phyloP scores from a whole-genome alignment of 2,888 invertebrate genomes.

The Notodonta ziczac region DNA sequence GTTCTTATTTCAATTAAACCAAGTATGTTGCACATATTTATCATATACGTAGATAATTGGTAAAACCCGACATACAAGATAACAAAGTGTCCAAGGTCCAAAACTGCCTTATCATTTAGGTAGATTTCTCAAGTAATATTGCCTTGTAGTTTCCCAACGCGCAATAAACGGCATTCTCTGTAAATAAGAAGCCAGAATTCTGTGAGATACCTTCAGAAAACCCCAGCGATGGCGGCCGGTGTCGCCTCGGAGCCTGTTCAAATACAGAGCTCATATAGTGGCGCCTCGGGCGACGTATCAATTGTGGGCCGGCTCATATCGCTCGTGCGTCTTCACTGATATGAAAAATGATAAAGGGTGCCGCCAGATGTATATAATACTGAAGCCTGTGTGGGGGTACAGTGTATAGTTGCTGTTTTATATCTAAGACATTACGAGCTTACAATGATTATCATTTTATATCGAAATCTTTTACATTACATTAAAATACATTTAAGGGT shows the following conservation, averaged over 20 bases:
- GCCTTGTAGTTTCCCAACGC: neutral
- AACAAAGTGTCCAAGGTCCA: no score
- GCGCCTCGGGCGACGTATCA: slow-evolving; percentile 28
- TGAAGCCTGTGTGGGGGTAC: neutral
- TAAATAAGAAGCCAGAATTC: neutral
- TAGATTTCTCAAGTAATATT: neutral
- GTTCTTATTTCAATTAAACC: no score
- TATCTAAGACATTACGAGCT: no score
- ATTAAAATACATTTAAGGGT: no score
- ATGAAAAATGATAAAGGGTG: slow-evolving; percentile 4
- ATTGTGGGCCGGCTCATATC: slow-evolving; percentile 30
- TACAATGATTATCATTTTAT: no score
- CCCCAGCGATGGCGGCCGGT: neutral
- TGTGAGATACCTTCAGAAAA: neutral
- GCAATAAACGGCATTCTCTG: slow-evolving; percentile 3
- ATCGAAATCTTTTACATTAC: no score
- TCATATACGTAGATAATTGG: no score
- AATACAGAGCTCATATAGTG: slow-evolving; percentile 29
- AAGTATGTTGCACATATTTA: no score
- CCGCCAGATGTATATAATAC: neutral
- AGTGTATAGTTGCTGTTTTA: neutral
- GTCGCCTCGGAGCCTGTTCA: slow-evolving; percentile 16
- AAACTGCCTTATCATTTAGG: no score
- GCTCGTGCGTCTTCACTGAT: slow-evolving; percentile 10
- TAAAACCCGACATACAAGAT: neutral